These are phyloP conservation scores for Lepilemur septentrionalis DNA, from an alignment of 2,797 vertebrate species.

Conservation along the genomic window DNA sequence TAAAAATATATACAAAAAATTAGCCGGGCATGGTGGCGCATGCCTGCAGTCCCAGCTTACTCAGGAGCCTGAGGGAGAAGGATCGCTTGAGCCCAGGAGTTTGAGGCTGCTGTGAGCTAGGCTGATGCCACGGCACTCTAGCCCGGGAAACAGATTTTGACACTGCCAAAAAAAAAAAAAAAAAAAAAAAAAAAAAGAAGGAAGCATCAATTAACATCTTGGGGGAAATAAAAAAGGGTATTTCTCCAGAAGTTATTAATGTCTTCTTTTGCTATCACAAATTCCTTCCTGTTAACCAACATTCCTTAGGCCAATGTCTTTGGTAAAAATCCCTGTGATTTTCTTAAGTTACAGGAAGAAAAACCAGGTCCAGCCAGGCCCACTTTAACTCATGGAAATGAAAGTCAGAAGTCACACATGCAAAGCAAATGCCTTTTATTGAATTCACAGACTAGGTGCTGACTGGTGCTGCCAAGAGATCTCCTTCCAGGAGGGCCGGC, in stretches of 20 bases:
- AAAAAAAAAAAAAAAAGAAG: not conserved
- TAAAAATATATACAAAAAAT: no score
- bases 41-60: no score
- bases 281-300: not conserved
- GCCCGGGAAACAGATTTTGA: no score
- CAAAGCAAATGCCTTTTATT: conserved; percentile 85
- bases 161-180: no score
- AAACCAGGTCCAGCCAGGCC: not conserved
- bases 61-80: no score
- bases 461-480: conserved; percentile 83
- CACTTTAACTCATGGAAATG: not conserved
- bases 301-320: not conserved
- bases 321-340: not conserved
- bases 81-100: no score
- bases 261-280: not conserved
- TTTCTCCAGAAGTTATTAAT: not conserved
- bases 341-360: not conserved
- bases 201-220: rapidly evolving
- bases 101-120: no score
- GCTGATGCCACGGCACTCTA: no score
- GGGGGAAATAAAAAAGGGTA: not conserved
- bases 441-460: conserved; percentile 82
- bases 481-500: conserved; percentile 81
- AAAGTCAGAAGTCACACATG: conserved; percentile 58
- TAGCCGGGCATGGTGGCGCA: no score